Conservation (phyloP, 2,113 vertebrate genomes). For the Passer montanus region DNA sequence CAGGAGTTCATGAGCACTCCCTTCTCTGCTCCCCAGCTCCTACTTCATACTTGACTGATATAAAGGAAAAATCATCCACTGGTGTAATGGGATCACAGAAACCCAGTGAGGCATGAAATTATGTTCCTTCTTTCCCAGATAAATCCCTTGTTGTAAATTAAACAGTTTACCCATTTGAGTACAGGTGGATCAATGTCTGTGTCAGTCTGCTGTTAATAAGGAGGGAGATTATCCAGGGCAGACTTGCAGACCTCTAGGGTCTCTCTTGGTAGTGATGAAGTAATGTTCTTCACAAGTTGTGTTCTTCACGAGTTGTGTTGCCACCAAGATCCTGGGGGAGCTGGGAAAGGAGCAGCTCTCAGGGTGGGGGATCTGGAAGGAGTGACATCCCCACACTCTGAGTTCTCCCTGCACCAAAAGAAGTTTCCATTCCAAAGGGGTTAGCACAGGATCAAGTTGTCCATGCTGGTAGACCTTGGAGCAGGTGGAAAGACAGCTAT, state of each 20-base stretch:
- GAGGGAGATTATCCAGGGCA: background rate
- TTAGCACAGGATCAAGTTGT: background rate
- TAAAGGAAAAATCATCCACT: background rate
- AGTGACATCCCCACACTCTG: background rate
- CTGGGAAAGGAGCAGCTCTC: background rate
- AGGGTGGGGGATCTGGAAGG: background rate
- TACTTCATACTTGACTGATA: background rate
- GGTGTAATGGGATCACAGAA: background rate
- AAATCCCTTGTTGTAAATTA: constrained; percentile 7
- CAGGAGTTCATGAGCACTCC: background rate
- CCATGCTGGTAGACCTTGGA: background rate
- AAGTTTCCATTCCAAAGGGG: background rate
- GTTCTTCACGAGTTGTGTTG: background rate
- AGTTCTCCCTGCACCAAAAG: background rate
- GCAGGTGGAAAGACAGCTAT: background rate
- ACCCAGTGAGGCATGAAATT: constrained; percentile 8
- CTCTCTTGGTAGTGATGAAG: background rate
- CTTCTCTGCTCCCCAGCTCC: background rate
- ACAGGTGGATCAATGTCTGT: background rate
- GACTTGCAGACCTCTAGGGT: background rate
- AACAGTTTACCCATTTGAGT: constrained; percentile 1
- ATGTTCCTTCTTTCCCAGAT: constrained; percentile 24
- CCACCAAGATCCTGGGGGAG: fast-evolving
- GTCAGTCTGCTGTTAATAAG: background rate
- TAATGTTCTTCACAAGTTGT: background rate